These are phyloP conservation scores for Cheirogaleus major DNA, from an alignment of 2,797 vertebrate genomes.

Conservation along the genomic window DNA sequence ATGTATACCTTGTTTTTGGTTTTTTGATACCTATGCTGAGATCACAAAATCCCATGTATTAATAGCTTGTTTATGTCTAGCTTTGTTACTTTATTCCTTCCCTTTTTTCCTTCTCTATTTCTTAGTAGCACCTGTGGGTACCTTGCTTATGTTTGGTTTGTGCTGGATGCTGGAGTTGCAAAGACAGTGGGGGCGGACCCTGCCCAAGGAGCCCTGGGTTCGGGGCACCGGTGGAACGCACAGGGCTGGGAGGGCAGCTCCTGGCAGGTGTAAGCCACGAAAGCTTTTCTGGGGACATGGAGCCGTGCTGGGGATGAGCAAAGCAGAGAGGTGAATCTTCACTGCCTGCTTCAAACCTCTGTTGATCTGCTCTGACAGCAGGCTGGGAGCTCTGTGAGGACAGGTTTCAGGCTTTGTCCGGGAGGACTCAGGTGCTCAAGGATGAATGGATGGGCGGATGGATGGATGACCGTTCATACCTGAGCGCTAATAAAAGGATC, in stretches of 20 bases:
- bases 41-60: not conserved
- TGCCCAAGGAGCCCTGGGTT: not conserved
- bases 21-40: not conserved
- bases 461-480: not conserved
- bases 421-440: not conserved
- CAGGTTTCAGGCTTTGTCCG: not conserved
- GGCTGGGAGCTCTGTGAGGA: not conserved
- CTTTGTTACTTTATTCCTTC: slow-evolving; percentile 1
- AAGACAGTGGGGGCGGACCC: not conserved
- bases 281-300: not conserved
- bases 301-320: not conserved
- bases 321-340: not conserved
- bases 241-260: not conserved
- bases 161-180: not conserved
- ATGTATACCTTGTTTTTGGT: not conserved
- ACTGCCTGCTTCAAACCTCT: not conserved
- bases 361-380: not conserved
- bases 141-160: not conserved
- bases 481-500: not conserved
- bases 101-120: not conserved
- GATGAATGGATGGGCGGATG: not conserved
- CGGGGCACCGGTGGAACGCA: not conserved
- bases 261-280: not conserved
- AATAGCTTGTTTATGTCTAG: not conserved
- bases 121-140: not conserved